A percentile compares a stretch with the other conserved stretches of the same genome.
Evolutionary conservation across 1,140 invertebrate genomes (phyloP).

Genomic region (Bradysia coprophila): DNA sequence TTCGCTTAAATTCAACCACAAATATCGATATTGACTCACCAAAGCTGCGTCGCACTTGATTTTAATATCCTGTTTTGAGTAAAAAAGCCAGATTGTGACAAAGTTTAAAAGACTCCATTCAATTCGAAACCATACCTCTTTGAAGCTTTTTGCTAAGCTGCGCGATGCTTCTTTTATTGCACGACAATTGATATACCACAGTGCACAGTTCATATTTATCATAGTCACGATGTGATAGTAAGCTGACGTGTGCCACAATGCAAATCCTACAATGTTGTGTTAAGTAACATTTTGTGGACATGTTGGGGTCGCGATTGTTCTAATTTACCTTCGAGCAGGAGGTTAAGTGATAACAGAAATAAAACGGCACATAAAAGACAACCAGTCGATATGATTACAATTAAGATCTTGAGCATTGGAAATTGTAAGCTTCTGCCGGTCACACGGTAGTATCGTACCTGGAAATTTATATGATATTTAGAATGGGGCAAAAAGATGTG

Average conservation of each 20-base stretch:
- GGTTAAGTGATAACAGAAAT: constrained; percentile 32
- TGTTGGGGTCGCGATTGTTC: too few species aligned
- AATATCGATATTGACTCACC: constrained; percentile 31
- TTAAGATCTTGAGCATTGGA: constrained; percentile 31
- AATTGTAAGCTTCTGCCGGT: constrained; percentile 34
- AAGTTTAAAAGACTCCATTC: neutral
- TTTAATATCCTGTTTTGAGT: constrained; percentile 34
- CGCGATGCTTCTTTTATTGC: constrained; percentile 35
- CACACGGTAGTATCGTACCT: constrained; percentile 30
- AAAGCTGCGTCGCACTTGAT: constrained; percentile 27
- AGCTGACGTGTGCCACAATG: constrained; percentile 33
- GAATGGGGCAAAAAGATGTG: too few species aligned
- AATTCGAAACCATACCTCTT: constrained; percentile 20
- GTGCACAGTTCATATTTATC: constrained; percentile 42
- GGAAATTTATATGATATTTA: too few species aligned
- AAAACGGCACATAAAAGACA: constrained; percentile 32
- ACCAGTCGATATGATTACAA: constrained; percentile 33
- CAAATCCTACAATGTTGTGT: constrained; percentile 17
- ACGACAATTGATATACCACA: constrained; percentile 42
- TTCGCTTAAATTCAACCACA: constrained; percentile 39
- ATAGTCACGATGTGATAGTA: constrained; percentile 41
- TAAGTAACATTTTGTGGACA: neutral
- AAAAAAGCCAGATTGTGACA: too few species aligned
- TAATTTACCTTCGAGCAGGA: constrained; percentile 32
- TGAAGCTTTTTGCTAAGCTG: constrained; percentile 27